Evolutionary conservation across 2,888 invertebrate genomes (phyloP), one percentile per base, ranked within the genome.

Genomic region (Griposia aprilina): DNA sequence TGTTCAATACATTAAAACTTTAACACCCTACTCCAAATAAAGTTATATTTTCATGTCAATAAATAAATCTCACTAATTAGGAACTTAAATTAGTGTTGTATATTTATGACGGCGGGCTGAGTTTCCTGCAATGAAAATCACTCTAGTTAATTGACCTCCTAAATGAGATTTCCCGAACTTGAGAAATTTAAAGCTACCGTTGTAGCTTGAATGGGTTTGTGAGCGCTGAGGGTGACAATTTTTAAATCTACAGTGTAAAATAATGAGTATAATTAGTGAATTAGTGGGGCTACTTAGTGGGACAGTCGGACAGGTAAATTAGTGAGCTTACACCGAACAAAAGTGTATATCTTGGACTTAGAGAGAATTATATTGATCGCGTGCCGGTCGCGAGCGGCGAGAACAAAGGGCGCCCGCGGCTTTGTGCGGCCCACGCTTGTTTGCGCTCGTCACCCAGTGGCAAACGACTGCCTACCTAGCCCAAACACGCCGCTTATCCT

Each of bases 341-440:
- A 87, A 88, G 87, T 88, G 87, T 90, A 88, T 88, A 89, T 90
- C 78, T 84, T 84, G 82, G 73, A 88, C 75, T 89, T 83, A 75
- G 81, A 88, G 89, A 87, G 89, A 90, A 90, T 94, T 94, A 90
- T 94, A 94, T 94, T 91, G 94, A 94, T 94, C 94, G 93, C 78
- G 82, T 87, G 89, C 81, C 83, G 85, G 81, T 79, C 76, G 85
- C 76, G 80, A 86, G 86, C 84, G 86, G 86, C 75, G 87, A 84
- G 92, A 94, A 94, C 94, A 94, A 94, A 94, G 93, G 90, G 90
- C 90, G 86, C 41, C 41, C 84, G 84, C 83, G 84, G 87, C 81
- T 81, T 80, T 80, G 81, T 80, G 78, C 87, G 76, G 82, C 90
- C 89, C 88, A 88, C 90, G 83, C 83, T 82, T 62, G 73, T 78